Evolutionary conservation across 2,888 invertebrate genomes (phyloP), one percentile per base, ranked within the genome.

Genomic region (Acanthococcus lagerstroemiae): DNA sequence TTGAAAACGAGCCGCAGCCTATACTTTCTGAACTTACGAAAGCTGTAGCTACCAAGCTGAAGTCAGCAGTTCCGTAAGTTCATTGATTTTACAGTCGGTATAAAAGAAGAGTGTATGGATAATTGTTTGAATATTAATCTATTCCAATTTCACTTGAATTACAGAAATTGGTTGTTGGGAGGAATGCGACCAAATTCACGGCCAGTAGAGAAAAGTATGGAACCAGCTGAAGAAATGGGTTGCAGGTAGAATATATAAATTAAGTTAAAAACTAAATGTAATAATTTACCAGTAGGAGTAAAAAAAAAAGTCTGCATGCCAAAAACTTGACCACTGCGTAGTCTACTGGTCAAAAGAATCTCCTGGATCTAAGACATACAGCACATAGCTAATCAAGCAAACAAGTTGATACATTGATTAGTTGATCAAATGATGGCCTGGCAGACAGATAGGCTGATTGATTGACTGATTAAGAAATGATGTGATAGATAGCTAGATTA

Each of bases 1-100:
- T 91, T 63, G 95, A 95, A 81, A 94, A 93, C 22, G 86, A 86
- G 63, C 80, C 86, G 19, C 87, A 87, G 27, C 89, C 90, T 0
- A 82, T 88, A 15, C 78, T 95, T 15, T 86, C 90, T 58, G 94
- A 95, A 75, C 91, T 95, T n/a, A 94, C 94, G 0, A 86, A 89
- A 74, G 93, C 90, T 63, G 89, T 95, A 57, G 93, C 93, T 1
- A 88, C 84, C 74, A 93, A 90, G 80, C 80, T 94, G 25, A 88
- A 90, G 75, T 86, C 84, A 55, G 85, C 85, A 50, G 76, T 88
- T 71, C 87, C 88, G 87, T 88, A 74, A 84, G 87, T 81, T 50
- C 74, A 4, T 74, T 76, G 9, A 19, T 54, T 19, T 1, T 2
- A 22, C 44, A 12, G 44, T 12, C 9, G 12, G 9, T 9, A 37